These are phyloP conservation scores for Drosophila mercatorum DNA, from an alignment of 2,888 invertebrate genomes.

Conservation along the genomic window DNA sequence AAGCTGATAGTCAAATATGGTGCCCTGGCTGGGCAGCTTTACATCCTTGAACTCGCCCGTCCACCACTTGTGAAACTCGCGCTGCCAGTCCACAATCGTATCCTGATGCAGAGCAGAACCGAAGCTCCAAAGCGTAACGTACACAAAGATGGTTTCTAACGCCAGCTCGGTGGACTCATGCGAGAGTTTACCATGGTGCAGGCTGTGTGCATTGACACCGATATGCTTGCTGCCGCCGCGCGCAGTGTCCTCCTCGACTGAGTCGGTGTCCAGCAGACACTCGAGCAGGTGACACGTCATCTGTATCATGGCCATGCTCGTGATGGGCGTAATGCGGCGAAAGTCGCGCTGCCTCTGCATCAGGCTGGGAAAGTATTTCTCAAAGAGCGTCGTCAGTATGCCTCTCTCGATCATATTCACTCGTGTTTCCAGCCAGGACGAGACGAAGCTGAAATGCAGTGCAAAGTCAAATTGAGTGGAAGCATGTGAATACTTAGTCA, in stretches of 20 bases:
- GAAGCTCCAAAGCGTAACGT: constrained; percentile 96
- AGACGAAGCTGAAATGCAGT: constrained; percentile 88
- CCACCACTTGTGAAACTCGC: constrained; percentile 98
- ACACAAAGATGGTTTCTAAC: constrained; percentile 96
- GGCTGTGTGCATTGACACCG: constrained; percentile 59
- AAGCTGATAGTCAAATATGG: constrained; percentile 95
- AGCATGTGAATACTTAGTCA: not conserved
- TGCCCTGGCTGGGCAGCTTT: constrained; percentile 93
- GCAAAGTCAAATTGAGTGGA: not conserved
- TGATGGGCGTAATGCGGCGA: constrained; percentile 95
- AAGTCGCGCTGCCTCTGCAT: constrained; percentile 92
- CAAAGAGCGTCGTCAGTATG: constrained; percentile 94
- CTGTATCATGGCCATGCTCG: constrained; percentile 95
- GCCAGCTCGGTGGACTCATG: constrained; percentile 87
- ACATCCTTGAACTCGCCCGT: constrained; percentile 95
- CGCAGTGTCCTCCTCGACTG: constrained; percentile 27
- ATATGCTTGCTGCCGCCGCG: constrained; percentile 5
- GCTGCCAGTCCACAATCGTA: constrained; percentile 94
- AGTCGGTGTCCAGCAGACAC: constrained; percentile 87
- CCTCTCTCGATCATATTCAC: constrained; percentile 91
- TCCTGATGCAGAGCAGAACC: constrained; percentile 96
- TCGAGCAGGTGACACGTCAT: constrained; percentile 95
- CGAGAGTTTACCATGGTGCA: constrained; percentile 88
- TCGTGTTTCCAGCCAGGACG: constrained; percentile 94
- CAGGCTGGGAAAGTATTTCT: constrained; percentile 95